Conservation (phyloP, 2,797 vertebrate genomes). For the Avahi laniger region DNA sequence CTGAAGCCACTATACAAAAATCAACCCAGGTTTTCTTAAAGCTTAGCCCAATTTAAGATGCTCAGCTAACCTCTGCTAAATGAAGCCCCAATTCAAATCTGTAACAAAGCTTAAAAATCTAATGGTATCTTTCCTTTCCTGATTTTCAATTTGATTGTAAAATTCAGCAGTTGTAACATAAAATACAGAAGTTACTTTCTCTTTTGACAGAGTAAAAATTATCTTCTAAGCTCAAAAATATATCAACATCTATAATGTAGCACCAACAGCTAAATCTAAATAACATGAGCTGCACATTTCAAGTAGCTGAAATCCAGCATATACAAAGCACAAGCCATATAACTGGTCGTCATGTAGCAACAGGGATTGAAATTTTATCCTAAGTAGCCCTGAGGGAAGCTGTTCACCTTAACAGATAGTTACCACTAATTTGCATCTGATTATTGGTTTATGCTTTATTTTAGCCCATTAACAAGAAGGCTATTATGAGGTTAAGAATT, state of each 20-base stretch:
- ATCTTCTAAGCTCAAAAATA: slow-evolving; percentile 56
- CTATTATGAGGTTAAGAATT: slow-evolving; percentile 16
- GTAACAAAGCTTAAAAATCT: slow-evolving; percentile 37
- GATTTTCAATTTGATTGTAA: slow-evolving; percentile 35
- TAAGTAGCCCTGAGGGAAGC: not conserved
- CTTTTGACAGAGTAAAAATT: slow-evolving; percentile 67
- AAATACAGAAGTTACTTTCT: slow-evolving; percentile 62
- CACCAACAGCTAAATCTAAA: slow-evolving; percentile 34
- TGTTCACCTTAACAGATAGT: slow-evolving; percentile 6
- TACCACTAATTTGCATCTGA: not conserved
- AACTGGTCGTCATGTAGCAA: not conserved
- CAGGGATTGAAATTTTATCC: not conserved
- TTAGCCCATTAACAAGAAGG: slow-evolving; percentile 35
- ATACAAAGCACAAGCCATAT: not conserved
- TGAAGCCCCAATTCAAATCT: slow-evolving; percentile 40
- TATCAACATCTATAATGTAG: slow-evolving; percentile 15
- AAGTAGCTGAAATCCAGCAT: not conserved
- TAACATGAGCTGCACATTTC: not conserved
- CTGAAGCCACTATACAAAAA: not conserved
- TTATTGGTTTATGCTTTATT: not conserved
- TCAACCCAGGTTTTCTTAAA: not conserved
- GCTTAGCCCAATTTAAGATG: not conserved
- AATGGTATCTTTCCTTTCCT: not conserved
- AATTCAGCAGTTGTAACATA: slow-evolving; percentile 51
- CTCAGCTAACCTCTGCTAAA: not conserved